Conservation (phyloP, 1,140 invertebrate species). For the Chlorops oryzae region DNA sequence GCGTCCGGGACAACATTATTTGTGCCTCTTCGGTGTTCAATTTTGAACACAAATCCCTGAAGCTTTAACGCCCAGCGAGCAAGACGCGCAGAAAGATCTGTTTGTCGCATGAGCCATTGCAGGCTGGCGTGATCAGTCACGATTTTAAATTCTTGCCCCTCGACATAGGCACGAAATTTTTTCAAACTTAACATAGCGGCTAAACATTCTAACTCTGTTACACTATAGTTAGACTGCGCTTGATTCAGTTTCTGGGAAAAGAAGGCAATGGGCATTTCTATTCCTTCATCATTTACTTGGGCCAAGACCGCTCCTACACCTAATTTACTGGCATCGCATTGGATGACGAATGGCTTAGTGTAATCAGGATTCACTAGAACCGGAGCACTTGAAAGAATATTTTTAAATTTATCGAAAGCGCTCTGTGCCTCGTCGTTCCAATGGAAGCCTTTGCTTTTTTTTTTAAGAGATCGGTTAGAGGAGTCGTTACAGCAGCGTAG, state of each 20-base stretch:
- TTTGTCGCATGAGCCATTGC: conserved; percentile 23
- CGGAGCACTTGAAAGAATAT: conserved; percentile 12
- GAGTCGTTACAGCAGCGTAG: conserved; percentile 29
- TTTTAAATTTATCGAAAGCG: conserved; percentile 20
- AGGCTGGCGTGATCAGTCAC: conserved; percentile 33
- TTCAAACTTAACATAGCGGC: conserved; percentile 45
- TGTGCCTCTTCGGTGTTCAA: conserved; percentile 44
- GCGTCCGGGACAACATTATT: conserved; percentile 37
- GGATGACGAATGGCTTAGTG: conserved; percentile 13
- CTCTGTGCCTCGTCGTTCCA: conserved; percentile 1
- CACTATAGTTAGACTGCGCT: conserved; percentile 17
- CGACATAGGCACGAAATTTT: conserved; percentile 47
- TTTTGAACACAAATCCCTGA: conserved; percentile 24
- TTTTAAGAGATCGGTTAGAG: conserved; percentile 22
- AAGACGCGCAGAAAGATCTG: conserved; percentile 27
- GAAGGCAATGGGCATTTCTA: conserved; percentile 15
- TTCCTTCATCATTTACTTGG: conserved; percentile 30
- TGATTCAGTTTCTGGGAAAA: conserved; percentile 15
- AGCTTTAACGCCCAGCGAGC: conserved; percentile 34
- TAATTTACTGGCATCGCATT: conserved; percentile 11
- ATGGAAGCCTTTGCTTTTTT: conserved; percentile 1
- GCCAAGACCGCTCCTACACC: conserved; percentile 25
- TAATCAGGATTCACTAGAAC: conserved; percentile 26
- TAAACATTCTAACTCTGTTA: conserved; percentile 47
- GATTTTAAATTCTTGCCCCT: conserved; percentile 40